These are phyloP conservation scores for Pitta sordida DNA, from an alignment of 2,113 vertebrate species.

Conservation along the genomic window DNA sequence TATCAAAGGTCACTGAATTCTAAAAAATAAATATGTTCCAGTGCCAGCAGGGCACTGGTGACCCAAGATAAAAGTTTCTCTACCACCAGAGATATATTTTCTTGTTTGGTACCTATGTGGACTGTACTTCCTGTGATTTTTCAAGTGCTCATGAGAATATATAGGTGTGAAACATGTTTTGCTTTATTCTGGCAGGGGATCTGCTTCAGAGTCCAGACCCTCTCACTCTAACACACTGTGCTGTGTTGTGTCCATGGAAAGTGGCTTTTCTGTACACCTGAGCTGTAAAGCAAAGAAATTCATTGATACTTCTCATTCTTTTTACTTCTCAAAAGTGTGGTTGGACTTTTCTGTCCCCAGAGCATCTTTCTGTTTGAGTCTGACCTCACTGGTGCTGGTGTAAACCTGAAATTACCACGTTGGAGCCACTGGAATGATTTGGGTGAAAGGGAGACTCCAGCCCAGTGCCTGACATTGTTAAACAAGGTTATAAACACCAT, in stretches of 20 bases:
- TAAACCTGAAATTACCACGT: background rate
- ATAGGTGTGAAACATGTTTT: background rate
- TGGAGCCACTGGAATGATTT: background rate
- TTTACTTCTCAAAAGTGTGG: background rate
- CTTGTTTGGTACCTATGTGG: background rate
- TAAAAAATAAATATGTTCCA: constrained; percentile 50
- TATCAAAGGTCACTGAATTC: constrained; percentile 52
- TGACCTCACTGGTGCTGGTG: background rate
- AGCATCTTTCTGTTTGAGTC: background rate
- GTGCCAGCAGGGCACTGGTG: background rate
- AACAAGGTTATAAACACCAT: background rate
- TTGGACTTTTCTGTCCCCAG: background rate
- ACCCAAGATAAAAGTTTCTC: background rate
- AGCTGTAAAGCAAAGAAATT: background rate
- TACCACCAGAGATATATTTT: background rate
- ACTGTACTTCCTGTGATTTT: background rate
- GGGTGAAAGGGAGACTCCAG: background rate
- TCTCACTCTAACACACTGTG: background rate
- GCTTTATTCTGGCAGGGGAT: background rate
- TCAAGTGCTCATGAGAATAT: background rate
- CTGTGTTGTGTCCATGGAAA: background rate
- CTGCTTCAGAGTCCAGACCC: background rate
- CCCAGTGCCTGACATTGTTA: background rate
- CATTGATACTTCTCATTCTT: background rate
- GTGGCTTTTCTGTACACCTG: background rate